phyloP scores from a whole-genome alignment of 2,888 invertebrate species.

The Andrena chrysosceles region DNA sequence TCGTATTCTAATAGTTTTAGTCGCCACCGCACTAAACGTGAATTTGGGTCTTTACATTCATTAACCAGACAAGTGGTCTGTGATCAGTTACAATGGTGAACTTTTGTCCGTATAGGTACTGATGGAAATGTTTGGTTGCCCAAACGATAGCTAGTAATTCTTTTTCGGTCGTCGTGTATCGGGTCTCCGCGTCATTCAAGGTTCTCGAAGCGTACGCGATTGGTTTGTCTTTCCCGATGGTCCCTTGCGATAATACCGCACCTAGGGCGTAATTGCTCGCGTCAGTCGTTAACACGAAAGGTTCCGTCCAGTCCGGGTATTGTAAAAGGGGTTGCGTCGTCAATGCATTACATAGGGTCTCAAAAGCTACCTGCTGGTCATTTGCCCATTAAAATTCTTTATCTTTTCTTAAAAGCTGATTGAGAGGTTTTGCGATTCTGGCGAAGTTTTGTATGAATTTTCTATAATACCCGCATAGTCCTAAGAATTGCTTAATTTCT shows the following conservation, averaged over 20 bases:
- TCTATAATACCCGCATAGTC: slow-evolving; percentile 23
- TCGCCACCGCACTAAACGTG: slow-evolving; percentile 34
- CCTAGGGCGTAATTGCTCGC: slow-evolving; percentile 15
- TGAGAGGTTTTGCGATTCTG: slow-evolving; percentile 28
- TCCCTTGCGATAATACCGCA: slow-evolving; percentile 40
- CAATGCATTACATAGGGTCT: slow-evolving; percentile 4
- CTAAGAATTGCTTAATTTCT: slow-evolving; percentile 21
- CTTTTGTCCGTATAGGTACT: too few species aligned
- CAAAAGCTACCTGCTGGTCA: slow-evolving; percentile 19
- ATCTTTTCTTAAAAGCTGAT: slow-evolving; percentile 9
- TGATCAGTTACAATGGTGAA: too few species aligned
- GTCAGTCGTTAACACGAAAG: background rate
- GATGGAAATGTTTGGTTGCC: too few species aligned
- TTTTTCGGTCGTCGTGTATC: too few species aligned
- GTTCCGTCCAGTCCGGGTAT: slow-evolving; percentile 9
- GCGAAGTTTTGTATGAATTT: slow-evolving; percentile 36
- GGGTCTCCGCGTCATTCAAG: too few species aligned
- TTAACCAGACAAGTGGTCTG: too few species aligned
- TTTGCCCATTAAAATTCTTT: background rate
- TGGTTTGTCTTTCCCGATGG: slow-evolving; percentile 17
- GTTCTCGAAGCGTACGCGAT: too few species aligned
- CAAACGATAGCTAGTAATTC: too few species aligned
- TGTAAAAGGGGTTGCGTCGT: slow-evolving; percentile 2
- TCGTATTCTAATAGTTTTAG: slow-evolving; percentile 50
- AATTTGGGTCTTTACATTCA: slow-evolving; percentile 34